Conservation (phyloP, 2,888 invertebrate genomes). For the Digitonthophagus gazella region DNA sequence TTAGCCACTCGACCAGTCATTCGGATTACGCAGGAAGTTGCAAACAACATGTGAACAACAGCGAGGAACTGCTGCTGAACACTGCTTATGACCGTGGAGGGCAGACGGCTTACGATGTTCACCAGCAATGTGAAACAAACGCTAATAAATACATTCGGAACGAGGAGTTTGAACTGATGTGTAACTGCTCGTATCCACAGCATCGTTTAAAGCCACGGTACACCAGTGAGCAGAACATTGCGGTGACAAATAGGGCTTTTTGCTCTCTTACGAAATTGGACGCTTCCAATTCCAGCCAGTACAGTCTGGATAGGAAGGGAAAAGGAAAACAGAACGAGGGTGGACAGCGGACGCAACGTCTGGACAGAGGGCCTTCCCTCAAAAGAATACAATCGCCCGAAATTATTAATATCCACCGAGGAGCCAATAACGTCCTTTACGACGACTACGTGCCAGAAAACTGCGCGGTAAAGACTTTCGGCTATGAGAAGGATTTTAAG, state of each 20-base stretch:
- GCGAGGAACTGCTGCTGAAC: conserved; percentile 44
- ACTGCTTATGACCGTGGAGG: conserved; percentile 30
- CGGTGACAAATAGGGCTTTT: conserved; percentile 39
- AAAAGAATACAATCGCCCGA: conserved; percentile 47
- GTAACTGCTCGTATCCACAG: conserved; percentile 40
- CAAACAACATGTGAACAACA: conserved; percentile 38
- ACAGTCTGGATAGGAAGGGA: conserved; percentile 52
- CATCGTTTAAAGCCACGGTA: conserved; percentile 36
- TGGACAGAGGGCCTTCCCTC: conserved; percentile 29
- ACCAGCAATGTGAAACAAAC: conserved; percentile 40
- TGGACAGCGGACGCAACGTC: conserved; percentile 37
- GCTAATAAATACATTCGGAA: conserved; percentile 36
- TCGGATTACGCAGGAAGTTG: conserved; percentile 28
- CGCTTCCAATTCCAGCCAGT: conserved; percentile 46
- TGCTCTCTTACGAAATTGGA: conserved; percentile 44
- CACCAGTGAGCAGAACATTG: conserved; percentile 42
- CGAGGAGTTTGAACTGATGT: conserved; percentile 45
- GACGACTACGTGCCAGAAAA: conserved; percentile 43
- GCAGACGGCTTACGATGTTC: conserved; percentile 29
- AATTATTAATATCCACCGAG: conserved; percentile 49
- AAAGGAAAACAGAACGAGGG: conserved; percentile 28
- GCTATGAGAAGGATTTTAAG: conserved; percentile 44
- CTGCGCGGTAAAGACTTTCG: conserved; percentile 41
- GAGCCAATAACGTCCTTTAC: conserved; percentile 41
- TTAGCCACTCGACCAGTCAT: conserved; percentile 26